Evolutionary conservation across 2,888 invertebrate species (phyloP).

Genomic region (Acanthosepion pharaonis): DNA sequence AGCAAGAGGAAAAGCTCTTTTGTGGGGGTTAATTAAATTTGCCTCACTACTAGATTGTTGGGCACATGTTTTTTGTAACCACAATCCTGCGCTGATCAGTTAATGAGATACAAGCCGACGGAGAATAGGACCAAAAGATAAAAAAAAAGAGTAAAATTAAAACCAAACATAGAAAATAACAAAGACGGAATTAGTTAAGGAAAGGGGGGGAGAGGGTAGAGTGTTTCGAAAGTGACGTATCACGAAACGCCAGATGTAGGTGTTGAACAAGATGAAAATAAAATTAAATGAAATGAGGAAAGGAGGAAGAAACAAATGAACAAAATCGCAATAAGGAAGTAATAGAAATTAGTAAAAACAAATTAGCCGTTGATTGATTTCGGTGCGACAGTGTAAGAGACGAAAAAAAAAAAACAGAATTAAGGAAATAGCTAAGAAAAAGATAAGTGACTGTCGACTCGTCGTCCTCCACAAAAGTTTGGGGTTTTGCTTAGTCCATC

Average conservation of each 20-base stretch:
- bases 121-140: too few relatives aligned
- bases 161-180: too few relatives aligned
- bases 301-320: neutral
- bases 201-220: too few relatives aligned
- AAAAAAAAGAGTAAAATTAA: too few relatives aligned
- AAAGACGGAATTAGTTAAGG: too few relatives aligned
- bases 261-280: neutral
- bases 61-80: conserved; percentile 11
- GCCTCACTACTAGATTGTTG: neutral
- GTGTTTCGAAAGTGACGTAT: too few relatives aligned
- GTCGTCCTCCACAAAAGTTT: too few relatives aligned
- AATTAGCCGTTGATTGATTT: neutral
- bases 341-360: neutral
- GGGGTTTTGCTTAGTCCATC: too few relatives aligned
- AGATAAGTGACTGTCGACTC: neutral
- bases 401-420: neutral
- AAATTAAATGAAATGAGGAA: neutral
- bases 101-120: neutral
- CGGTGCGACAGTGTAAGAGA: neutral
- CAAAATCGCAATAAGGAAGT: neutral
- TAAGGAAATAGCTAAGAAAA: neutral
- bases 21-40: neutral
- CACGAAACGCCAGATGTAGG: neutral
- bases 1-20: neutral
- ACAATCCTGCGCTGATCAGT: neutral